These are phyloP conservation scores for Drosophila biarmipes DNA, from an alignment of 1,140 invertebrate genomes.

Conservation along the genomic window DNA sequence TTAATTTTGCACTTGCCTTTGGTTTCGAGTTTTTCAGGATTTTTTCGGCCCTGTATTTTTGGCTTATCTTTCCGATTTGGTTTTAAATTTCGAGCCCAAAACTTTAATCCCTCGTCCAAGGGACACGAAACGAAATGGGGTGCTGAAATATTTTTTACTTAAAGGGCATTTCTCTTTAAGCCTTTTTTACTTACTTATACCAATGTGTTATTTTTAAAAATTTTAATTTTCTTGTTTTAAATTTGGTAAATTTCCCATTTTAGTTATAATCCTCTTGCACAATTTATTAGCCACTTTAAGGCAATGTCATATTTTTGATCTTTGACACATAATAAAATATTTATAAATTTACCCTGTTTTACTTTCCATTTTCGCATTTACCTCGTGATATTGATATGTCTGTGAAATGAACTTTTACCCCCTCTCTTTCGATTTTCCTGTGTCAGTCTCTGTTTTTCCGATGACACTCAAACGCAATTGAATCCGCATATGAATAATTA, in stretches of 20 bases:
- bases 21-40: slow-evolving; percentile 49
- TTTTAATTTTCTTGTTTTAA: too few species aligned
- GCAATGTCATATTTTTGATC: background rate
- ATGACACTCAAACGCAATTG: slow-evolving; percentile 37
- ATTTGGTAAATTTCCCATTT: too few species aligned
- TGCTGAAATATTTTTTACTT: background rate
- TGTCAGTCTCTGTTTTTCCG: background rate
- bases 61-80: slow-evolving; percentile 30
- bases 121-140: slow-evolving; percentile 5
- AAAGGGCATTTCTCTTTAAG: background rate
- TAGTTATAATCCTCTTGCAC: too few species aligned
- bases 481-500: slow-evolving; percentile 59
- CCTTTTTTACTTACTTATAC: background rate
- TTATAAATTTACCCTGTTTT: background rate
- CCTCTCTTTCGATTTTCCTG: background rate
- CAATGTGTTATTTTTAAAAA: too few species aligned
- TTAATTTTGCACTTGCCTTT: slow-evolving; percentile 64
- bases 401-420: background rate
- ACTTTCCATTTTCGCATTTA: background rate
- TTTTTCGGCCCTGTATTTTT: slow-evolving; percentile 8
- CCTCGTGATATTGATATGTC: background rate
- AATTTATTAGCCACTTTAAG: too few species aligned
- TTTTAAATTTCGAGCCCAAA: slow-evolving; percentile 64
- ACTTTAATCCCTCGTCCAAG: slow-evolving; percentile 47
- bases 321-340: background rate